phyloP scores from a whole-genome alignment of 2,113 vertebrate genomes.

The Ellobius talpinus region DNA sequence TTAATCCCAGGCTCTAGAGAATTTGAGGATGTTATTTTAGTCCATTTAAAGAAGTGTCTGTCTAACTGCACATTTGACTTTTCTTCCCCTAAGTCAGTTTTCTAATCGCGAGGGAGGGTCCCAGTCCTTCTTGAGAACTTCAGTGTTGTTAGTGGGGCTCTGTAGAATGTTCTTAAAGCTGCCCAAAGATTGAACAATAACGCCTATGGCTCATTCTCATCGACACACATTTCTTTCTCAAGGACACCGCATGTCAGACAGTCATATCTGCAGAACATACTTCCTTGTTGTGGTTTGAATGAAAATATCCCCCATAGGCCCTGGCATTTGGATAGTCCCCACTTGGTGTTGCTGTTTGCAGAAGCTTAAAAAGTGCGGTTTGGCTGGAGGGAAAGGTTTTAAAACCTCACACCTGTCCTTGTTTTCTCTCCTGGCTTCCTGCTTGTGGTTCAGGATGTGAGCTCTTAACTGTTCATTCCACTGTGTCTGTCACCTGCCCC shows the following conservation, averaged over 20 bases:
- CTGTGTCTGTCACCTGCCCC: not conserved
- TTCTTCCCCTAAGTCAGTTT: not conserved
- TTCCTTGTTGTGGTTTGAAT: not conserved
- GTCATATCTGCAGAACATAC: not conserved
- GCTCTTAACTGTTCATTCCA: not conserved
- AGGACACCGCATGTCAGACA: not conserved
- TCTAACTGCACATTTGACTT: not conserved
- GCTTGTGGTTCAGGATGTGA: not conserved
- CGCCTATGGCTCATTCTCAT: not conserved
- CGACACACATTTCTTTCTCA: not conserved
- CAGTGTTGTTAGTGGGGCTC: not conserved
- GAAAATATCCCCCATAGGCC: not conserved
- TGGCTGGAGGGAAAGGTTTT: not conserved
- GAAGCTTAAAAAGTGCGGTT: not conserved
- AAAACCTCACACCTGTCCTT: not conserved
- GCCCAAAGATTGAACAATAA: not conserved
- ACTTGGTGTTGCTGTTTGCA: not conserved
- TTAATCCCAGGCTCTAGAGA: not conserved
- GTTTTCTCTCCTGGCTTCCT: not conserved
- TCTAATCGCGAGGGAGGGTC: constrained; percentile 1
- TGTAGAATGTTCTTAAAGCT: not conserved
- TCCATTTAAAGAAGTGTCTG: not conserved
- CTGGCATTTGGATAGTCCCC: not conserved
- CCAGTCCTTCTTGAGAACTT: not conserved
- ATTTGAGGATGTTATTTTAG: not conserved